Percentiles rank a stretch among this genome's conserved stretches.
These are phyloP conservation scores for Pachypeltis micranthus DNA, from an alignment of 1,140 invertebrate genomes.

Conservation along the genomic window DNA sequence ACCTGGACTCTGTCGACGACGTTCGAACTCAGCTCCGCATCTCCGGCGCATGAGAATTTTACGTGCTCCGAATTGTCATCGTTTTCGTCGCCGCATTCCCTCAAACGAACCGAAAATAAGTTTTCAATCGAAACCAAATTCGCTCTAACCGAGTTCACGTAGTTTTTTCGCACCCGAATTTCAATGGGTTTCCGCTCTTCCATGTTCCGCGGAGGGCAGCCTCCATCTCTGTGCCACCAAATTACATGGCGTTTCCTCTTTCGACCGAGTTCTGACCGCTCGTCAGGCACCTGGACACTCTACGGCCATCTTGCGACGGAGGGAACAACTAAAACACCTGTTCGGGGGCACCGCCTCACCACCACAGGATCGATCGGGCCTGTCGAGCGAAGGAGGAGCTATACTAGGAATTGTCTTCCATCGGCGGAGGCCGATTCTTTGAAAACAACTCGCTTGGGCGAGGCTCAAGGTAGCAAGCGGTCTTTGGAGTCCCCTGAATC, in stretches of 20 bases:
- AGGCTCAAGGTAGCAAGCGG: too few relatives aligned
- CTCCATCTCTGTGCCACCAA: constrained; percentile 14
- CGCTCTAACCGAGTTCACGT: constrained; percentile 3
- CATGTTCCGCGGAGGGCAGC: constrained; percentile 13
- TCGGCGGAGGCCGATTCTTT: too few relatives aligned
- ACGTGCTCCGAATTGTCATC: background rate
- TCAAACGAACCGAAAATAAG: constrained; percentile 16
- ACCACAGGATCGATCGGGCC: too few relatives aligned
- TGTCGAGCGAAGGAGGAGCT: too few relatives aligned
- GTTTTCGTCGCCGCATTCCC: constrained; percentile 4
- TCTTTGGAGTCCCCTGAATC: too few relatives aligned
- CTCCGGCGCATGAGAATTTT: background rate
- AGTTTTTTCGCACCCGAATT: constrained; percentile 12
- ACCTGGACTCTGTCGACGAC: background rate
- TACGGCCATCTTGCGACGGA: constrained; percentile 8
- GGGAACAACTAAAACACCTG: background rate
- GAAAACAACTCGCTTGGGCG: too few relatives aligned
- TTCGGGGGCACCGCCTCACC: too few relatives aligned
- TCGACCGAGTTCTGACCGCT: background rate
- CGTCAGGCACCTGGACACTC: constrained; percentile 8
- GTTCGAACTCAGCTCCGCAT: background rate
- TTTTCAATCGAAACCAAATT: constrained; percentile 6
- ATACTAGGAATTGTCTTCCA: too few relatives aligned
- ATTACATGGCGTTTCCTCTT: constrained; percentile 18
- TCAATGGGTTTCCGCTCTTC: constrained; percentile 10